A percentile compares a stretch with the other conserved stretches of the same genome.
Evolutionary conservation across 2,888 invertebrate genomes (phyloP).

Genomic region (Dasysyrphus albostriatus): DNA sequence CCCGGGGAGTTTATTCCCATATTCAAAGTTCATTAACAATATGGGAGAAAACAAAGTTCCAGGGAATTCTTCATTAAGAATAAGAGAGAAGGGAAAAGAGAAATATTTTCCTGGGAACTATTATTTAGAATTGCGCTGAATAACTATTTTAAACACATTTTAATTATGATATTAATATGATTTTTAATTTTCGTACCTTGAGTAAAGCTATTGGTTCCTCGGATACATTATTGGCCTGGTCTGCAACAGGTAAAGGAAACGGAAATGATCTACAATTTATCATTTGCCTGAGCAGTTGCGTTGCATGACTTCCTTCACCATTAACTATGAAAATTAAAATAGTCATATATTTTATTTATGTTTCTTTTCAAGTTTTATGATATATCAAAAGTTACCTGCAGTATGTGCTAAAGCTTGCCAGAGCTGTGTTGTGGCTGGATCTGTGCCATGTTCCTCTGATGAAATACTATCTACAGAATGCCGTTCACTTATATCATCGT

Average conservation of each 20-base stretch:
- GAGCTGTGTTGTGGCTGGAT: conserved; percentile 83
- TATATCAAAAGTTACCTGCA: conserved; percentile 79
- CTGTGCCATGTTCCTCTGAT: conserved; percentile 83
- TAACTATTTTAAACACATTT: neutral
- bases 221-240: conserved; percentile 80
- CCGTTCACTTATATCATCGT: conserved; percentile 77
- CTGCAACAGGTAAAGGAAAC: conserved; percentile 86
- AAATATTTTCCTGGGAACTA: too few relatives aligned
- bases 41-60: too few relatives aligned
- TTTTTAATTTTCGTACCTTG: conserved; percentile 78
- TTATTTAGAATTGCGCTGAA: too few relatives aligned
- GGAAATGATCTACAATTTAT: conserved; percentile 91
- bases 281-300: conserved; percentile 89
- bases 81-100: too few relatives aligned
- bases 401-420: conserved; percentile 84
- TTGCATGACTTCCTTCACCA: conserved; percentile 87
- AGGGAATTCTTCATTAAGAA: too few relatives aligned
- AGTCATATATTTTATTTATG: neutral
- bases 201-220: conserved; percentile 83
- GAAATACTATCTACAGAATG: conserved; percentile 82
- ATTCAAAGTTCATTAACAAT: too few relatives aligned
- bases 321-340: conserved; percentile 83
- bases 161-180: neutral
- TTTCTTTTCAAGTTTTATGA: neutral
- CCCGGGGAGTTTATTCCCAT: too few relatives aligned